phyloP scores from a whole-genome alignment of 2,113 vertebrate species.

The Laticauda laticaudata region DNA sequence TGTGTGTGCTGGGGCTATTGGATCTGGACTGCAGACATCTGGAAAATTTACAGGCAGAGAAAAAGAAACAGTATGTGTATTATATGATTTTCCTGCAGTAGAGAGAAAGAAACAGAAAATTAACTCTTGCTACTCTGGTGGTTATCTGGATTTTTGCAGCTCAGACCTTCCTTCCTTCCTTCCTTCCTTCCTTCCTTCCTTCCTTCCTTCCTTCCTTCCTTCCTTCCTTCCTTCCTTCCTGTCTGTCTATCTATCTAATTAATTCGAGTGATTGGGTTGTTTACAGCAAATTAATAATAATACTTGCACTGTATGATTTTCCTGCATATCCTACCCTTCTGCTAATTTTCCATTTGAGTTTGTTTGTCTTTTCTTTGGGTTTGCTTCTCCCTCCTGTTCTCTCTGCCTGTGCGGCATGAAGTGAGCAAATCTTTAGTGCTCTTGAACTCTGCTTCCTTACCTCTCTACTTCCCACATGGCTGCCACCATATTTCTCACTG shows the following conservation, averaged over 20 bases:
- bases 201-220: too few species aligned
- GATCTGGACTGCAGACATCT: not conserved
- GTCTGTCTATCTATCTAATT: too few species aligned
- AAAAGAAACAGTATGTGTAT: not conserved
- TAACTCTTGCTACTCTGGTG: not conserved
- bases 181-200: too few species aligned
- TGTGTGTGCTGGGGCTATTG: not conserved
- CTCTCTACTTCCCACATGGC: constrained; percentile 63
- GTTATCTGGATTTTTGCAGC: too few species aligned
- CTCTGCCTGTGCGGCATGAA: constrained; percentile 51
- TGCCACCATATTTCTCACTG: constrained; percentile 26
- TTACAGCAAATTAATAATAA: not conserved
- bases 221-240: too few species aligned
- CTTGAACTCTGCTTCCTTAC: constrained; percentile 48
- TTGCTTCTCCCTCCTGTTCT: constrained; percentile 49
- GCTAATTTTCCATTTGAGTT: not conserved
- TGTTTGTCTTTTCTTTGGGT: constrained; percentile 47
- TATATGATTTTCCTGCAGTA: not conserved
- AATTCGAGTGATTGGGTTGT: not conserved
- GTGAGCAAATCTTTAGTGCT: constrained; percentile 63
- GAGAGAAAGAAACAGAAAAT: not conserved
- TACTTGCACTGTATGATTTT: not conserved
- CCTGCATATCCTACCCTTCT: not conserved
- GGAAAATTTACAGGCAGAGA: not conserved
- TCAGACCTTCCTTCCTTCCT: too few species aligned